Conservation (phyloP, 2,888 invertebrate species). For the Linnaemya vulpina region DNA sequence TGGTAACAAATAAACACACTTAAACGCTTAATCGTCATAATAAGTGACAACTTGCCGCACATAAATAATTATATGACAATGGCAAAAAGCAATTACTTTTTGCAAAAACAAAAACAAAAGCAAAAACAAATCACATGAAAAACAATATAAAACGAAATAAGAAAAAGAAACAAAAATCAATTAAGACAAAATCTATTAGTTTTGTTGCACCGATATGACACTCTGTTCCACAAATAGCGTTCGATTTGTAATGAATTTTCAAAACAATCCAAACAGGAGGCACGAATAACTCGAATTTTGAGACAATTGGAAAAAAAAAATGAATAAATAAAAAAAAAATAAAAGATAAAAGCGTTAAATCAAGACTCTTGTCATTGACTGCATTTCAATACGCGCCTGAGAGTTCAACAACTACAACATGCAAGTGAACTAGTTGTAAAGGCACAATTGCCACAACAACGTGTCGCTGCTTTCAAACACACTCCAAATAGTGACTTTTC, state of each 20-base stretch:
- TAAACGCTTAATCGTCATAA: slow-evolving; percentile 61
- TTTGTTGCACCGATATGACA: slow-evolving; percentile 18
- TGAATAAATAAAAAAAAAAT: slow-evolving; percentile 1
- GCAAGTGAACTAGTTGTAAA: slow-evolving; percentile 44
- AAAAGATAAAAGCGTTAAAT: slow-evolving; percentile 15
- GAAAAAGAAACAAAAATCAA: slow-evolving; percentile 21
- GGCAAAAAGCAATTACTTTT: slow-evolving; percentile 31
- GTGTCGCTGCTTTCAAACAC: slow-evolving; percentile 16
- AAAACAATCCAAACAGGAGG: slow-evolving; percentile 42
- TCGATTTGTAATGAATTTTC: slow-evolving; percentile 25
- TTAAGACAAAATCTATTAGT: slow-evolving; percentile 48
- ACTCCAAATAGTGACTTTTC: slow-evolving; percentile 47
- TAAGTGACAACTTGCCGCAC: slow-evolving; percentile 53
- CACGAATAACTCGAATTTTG: slow-evolving; percentile 45
- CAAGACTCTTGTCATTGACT: slow-evolving; percentile 52
- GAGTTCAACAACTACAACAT: slow-evolving; percentile 14
- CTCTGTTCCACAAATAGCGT: slow-evolving; percentile 25
- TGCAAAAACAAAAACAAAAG: background rate
- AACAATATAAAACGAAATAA: no score
- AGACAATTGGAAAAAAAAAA: slow-evolving; percentile 9
- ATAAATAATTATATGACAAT: slow-evolving; percentile 51
- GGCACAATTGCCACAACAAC: slow-evolving; percentile 30
- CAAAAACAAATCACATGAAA: no score
- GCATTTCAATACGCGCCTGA: slow-evolving; percentile 20
- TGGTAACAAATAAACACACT: slow-evolving; percentile 63